These are phyloP conservation scores for Chaetura pelagica DNA, from an alignment of 2,113 vertebrate genomes.

Conservation along the genomic window DNA sequence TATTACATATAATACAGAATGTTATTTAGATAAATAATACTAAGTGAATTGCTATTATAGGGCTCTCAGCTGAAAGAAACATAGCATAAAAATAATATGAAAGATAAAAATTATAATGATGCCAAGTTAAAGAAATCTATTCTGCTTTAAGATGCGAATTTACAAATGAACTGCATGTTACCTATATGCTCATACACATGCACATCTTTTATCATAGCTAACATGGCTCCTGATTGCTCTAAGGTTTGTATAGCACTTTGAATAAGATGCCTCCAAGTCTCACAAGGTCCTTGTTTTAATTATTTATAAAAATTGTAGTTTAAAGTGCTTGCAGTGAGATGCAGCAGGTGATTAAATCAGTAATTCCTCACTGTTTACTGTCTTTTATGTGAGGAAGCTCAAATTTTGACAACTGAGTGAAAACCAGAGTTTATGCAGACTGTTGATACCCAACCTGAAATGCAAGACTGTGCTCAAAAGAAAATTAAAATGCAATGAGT, in stretches of 20 bases:
- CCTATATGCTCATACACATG: background rate
- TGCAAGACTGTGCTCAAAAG: background rate
- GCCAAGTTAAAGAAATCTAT: background rate
- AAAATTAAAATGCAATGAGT: background rate
- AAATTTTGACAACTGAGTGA: background rate
- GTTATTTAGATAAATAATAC: background rate
- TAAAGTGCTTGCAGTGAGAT: background rate
- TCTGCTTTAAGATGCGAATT: background rate
- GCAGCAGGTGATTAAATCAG: background rate
- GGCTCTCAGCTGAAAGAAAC: background rate
- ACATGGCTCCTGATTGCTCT: fast-evolving
- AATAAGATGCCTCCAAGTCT: background rate
- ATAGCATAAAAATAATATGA: background rate
- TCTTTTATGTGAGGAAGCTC: background rate
- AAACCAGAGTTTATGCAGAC: background rate
- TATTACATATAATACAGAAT: background rate
- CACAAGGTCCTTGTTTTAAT: background rate
- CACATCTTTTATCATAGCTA: background rate
- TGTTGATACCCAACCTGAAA: background rate
- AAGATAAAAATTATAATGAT: background rate
- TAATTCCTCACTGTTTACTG: background rate
- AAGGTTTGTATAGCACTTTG: background rate
- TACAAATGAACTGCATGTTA: background rate
- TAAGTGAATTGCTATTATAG: background rate
- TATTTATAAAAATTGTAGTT: background rate